These are phyloP conservation scores for Montifringilla adamsi DNA, from an alignment of 2,113 vertebrate species.

Conservation along the genomic window DNA sequence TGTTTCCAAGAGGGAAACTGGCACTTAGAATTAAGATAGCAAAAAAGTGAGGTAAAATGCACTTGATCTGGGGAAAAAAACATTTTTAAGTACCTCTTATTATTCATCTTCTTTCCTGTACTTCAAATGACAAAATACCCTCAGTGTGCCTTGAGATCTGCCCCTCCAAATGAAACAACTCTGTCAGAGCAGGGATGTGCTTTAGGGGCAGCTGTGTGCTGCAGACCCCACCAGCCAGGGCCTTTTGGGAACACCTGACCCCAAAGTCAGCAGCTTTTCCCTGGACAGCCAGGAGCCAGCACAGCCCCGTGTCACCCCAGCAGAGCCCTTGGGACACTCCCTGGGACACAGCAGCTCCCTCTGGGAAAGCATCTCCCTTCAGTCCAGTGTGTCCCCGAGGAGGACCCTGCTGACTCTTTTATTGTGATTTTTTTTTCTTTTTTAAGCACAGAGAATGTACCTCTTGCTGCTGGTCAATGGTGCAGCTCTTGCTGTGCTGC, in stretches of 20 bases:
- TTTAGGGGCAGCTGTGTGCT: neutral
- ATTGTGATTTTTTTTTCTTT: neutral
- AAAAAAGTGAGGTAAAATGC: neutral
- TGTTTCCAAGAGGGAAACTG: neutral
- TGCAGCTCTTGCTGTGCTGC: neutral
- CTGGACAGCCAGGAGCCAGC: neutral
- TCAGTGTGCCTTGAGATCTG: neutral
- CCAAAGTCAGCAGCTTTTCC: fast-evolving
- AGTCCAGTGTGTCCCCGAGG: neutral
- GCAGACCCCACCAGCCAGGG: too few species aligned
- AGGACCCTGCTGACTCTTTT: neutral
- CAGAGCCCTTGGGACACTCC: too few species aligned
- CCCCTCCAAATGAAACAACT: neutral
- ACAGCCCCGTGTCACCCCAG: neutral
- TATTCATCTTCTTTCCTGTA: neutral
- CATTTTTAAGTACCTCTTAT: neutral
- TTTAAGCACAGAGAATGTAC: neutral
- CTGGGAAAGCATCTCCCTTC: neutral
- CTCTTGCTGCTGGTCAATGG: neutral
- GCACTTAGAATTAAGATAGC: neutral
- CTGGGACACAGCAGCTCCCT: neutral
- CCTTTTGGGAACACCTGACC: neutral
- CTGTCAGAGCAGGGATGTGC: neutral
- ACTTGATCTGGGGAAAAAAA: neutral
- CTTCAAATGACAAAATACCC: fast-evolving